Evolutionary conservation across 30 jellyfish, hydroid and myxozoan genomes (phyloP).

Genomic region (Pseudorhiza aurosa): DNA sequence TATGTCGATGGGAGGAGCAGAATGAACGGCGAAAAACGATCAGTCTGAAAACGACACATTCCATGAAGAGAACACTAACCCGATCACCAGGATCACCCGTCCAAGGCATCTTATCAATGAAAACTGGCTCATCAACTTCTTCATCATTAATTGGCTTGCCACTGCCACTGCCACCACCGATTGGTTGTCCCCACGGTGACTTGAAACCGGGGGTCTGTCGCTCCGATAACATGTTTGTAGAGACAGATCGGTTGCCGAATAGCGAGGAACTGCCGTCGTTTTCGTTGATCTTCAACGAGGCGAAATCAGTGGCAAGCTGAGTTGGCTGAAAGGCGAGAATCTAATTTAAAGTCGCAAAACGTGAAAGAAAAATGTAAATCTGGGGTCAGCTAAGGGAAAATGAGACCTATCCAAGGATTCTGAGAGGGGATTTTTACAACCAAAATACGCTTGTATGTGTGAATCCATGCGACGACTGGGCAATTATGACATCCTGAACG

Average conservation of each 20-base stretch:
- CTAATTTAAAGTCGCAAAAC: background rate
- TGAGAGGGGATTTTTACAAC: no score
- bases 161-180: conserved; percentile 22
- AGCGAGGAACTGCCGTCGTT: conserved; percentile 39
- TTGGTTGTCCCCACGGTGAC: conserved; percentile 73
- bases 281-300: conserved; percentile 44
- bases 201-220: conserved; percentile 71
- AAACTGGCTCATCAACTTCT: conserved; percentile 65
- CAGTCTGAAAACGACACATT: no score
- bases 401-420: no score
- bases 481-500: no score
- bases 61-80: conserved; percentile 21
- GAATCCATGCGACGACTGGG: no score
- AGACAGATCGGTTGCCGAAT: conserved; percentile 73
- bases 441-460: no score
- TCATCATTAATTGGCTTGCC: conserved; percentile 9
- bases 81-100: conserved; percentile 69
- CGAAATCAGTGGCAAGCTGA: conserved; percentile 61
- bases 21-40: no score
- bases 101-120: conserved; percentile 78
- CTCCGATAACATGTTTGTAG: conserved; percentile 60
- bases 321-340: conserved; percentile 48
- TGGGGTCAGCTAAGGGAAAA: no score
- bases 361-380: no score
- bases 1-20: no score